Conservation (phyloP, 2,888 invertebrate species). For the Osedax frankpressi region DNA sequence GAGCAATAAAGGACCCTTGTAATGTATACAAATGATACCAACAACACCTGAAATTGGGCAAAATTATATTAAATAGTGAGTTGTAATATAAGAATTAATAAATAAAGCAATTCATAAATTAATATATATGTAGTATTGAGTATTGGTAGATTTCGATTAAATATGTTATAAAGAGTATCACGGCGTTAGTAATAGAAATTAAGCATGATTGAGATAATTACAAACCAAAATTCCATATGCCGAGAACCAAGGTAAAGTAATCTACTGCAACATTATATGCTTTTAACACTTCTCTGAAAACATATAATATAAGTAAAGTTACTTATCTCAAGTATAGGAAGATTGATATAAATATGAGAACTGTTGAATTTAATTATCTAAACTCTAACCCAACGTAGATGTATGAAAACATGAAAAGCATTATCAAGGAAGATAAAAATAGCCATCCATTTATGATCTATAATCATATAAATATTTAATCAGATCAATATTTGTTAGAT, state of each 20-base stretch:
- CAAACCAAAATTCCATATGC: conserved; percentile 90
- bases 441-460: conserved; percentile 90
- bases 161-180: too few relatives aligned
- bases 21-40: conserved; percentile 97
- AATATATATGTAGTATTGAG: too few relatives aligned
- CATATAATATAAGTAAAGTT: not conserved
- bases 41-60: conserved; percentile 47
- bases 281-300: conserved; percentile 67
- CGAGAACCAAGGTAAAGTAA: conserved; percentile 68
- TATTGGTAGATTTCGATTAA: too few relatives aligned
- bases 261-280: conserved; percentile 94
- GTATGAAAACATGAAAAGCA: conserved; percentile 86
- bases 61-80: too few relatives aligned
- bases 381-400: conserved; percentile 85
- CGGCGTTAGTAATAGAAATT: too few relatives aligned
- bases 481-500: not conserved
- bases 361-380: too few relatives aligned
- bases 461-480: conserved; percentile 25
- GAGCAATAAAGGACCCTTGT: conserved; percentile 85
- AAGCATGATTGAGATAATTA: not conserved
- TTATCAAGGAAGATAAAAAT: conserved; percentile 80
- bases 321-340: not conserved
- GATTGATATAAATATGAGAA: not conserved
- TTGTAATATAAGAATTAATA: too few relatives aligned
- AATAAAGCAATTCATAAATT: too few relatives aligned